Conservation (phyloP, 2,797 vertebrate genomes). For the Clarias pachynema region DNA sequence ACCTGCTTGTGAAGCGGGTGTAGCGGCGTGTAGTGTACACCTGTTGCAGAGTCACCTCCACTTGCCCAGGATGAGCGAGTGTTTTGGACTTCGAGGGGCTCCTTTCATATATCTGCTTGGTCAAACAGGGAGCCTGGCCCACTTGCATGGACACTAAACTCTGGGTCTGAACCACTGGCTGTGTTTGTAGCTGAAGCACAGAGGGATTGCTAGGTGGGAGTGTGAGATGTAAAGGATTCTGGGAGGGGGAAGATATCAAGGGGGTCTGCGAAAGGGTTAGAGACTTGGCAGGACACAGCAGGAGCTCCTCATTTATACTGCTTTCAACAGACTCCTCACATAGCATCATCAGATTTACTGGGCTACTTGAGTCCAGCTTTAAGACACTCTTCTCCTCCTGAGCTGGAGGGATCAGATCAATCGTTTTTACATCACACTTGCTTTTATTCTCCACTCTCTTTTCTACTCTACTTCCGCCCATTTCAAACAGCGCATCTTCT, state of each 20-base stretch:
- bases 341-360: conserved; percentile 56
- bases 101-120: conserved; percentile 64
- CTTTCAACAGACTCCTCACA: conserved; percentile 61
- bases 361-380: conserved; percentile 47
- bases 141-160: conserved; percentile 47
- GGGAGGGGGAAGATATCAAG: conserved; percentile 32
- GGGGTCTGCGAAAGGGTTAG: conserved; percentile 24
- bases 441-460: conserved; percentile 32
- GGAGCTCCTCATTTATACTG: conserved; percentile 55
- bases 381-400: conserved; percentile 44
- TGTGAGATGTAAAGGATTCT: conserved; percentile 27
- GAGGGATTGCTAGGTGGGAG: conserved; percentile 26
- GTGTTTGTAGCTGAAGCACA: conserved; percentile 28
- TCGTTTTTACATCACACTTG: not conserved
- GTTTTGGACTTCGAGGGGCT: conserved; percentile 42
- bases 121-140: conserved; percentile 44
- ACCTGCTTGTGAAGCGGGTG: conserved; percentile 70
- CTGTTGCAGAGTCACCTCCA: conserved; percentile 74
- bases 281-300: conserved; percentile 44
- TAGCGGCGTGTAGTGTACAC: conserved; percentile 72
- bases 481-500: conserved; percentile 20
- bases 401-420: conserved; percentile 34
- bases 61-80: conserved; percentile 34
- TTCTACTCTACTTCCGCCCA: conserved; percentile 48
- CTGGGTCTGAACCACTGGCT: conserved; percentile 46